phyloP scores from a whole-genome alignment of 2,888 invertebrate species.

The Melitaea athalia region DNA sequence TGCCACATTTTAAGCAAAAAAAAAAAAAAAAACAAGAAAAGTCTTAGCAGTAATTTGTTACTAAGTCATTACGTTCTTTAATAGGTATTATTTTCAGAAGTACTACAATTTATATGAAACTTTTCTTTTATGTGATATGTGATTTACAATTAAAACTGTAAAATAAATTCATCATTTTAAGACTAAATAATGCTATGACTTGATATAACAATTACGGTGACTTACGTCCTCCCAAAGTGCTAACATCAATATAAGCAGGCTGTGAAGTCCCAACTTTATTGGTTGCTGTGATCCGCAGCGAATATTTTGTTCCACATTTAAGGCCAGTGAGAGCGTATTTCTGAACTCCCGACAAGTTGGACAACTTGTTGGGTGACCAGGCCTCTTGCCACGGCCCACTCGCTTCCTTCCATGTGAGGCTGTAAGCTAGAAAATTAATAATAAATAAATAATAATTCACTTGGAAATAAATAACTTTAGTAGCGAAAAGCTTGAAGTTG shows the following conservation, averaged over 20 bases:
- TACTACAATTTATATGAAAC: too few relatives aligned
- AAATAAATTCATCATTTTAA: too few relatives aligned
- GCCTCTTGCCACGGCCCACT: slow-evolving; percentile 82
- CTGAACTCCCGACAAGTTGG: slow-evolving; percentile 77
- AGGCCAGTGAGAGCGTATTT: slow-evolving; percentile 87
- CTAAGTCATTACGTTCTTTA: too few relatives aligned
- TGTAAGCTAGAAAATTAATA: slow-evolving; percentile 62
- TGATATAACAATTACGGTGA: slow-evolving; percentile 17
- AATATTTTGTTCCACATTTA: slow-evolving; percentile 92
- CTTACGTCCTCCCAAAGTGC: slow-evolving; percentile 83
- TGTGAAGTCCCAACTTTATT: slow-evolving; percentile 92
- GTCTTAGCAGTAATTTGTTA: too few relatives aligned
- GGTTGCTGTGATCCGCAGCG: slow-evolving; percentile 89
- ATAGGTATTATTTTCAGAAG: too few relatives aligned
- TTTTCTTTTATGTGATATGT: too few relatives aligned
- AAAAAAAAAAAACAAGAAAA: too few relatives aligned
- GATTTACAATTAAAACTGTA: too few relatives aligned
- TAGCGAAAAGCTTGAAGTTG: too few relatives aligned
- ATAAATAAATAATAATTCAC: too few relatives aligned
- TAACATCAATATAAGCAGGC: slow-evolving; percentile 84
- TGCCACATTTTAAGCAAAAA: too few relatives aligned
- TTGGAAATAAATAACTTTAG: neutral
- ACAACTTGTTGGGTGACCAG: slow-evolving; percentile 81
- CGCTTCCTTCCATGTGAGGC: slow-evolving; percentile 76
- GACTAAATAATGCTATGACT: too few relatives aligned